Conservation (phyloP, 2,113 vertebrate genomes). For the Sturnus vulgaris region DNA sequence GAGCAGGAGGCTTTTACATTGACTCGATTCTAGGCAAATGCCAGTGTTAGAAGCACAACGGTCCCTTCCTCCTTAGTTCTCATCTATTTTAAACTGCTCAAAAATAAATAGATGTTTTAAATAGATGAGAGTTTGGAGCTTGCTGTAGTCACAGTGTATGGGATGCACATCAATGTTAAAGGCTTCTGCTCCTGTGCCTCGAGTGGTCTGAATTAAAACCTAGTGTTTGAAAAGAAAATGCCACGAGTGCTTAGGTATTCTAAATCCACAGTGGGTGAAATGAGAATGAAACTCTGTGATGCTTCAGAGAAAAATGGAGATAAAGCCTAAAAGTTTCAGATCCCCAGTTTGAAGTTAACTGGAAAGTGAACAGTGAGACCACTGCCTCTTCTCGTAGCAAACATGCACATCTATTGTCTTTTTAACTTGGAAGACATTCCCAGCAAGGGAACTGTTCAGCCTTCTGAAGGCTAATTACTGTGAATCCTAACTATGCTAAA, state of each 20-base stretch:
- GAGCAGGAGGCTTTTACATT: conserved; percentile 17
- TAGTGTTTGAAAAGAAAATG: not conserved
- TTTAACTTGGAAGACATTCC: not conserved
- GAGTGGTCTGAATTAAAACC: not conserved
- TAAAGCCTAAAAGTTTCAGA: not conserved
- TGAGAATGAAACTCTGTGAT: not conserved
- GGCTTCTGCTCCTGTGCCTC: not conserved
- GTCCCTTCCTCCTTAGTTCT: conserved; percentile 4
- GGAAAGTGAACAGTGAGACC: not conserved
- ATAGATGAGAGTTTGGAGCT: conserved; percentile 33
- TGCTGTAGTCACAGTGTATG: not conserved
- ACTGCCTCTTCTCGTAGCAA: not conserved
- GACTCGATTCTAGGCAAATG: not conserved
- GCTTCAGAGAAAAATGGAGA: not conserved
- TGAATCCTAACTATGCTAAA: not conserved
- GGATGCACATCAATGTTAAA: not conserved
- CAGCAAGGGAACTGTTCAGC: not conserved
- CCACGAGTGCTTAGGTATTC: not conserved
- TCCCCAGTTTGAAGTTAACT: not conserved
- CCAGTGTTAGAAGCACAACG: not conserved
- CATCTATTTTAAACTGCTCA: conserved; percentile 59
- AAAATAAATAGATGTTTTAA: conserved; percentile 61
- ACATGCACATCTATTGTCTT: not conserved
- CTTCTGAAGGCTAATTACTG: not conserved
- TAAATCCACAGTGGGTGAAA: not conserved